Evolutionary conservation across 92 coral and sea anemone species (phyloP).

Genomic region (Palythoa caribaeorum): DNA sequence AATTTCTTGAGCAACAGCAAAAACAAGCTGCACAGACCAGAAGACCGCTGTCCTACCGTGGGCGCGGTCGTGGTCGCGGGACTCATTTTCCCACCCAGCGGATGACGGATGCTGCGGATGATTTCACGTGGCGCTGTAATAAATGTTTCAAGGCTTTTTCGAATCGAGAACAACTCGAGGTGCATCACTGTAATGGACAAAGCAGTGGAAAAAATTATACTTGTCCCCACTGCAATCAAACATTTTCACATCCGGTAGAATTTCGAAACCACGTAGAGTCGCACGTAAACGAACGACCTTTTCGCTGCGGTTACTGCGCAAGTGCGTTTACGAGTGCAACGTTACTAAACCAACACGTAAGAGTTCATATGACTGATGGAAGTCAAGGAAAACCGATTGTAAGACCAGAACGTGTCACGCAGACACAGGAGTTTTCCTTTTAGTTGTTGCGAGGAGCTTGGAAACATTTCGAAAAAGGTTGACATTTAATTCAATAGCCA

Average conservation of each 20-base stretch:
- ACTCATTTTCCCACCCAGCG: constrained; percentile 47
- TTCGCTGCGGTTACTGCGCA: constrained; percentile 95
- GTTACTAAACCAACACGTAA: constrained; percentile 91
- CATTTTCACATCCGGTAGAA: constrained; percentile 86
- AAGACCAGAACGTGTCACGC: constrained; percentile 73
- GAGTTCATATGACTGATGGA: constrained; percentile 91
- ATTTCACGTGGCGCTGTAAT: constrained; percentile 89
- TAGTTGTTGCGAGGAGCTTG: neutral
- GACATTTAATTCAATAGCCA: too few species aligned
- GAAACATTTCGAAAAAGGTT: too few species aligned
- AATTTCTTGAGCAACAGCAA: constrained; percentile 55
- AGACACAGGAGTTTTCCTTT: constrained; percentile 49
- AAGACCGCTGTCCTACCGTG: constrained; percentile 80
- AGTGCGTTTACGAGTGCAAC: constrained; percentile 91
- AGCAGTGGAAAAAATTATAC: constrained; percentile 75
- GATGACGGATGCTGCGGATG: constrained; percentile 78
- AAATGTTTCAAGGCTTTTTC: constrained; percentile 93
- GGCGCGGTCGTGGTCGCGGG: constrained; percentile 75
- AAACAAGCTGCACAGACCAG: constrained; percentile 59
- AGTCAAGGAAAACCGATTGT: constrained; percentile 59
- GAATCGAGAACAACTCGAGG: constrained; percentile 85
- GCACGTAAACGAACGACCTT: constrained; percentile 96
- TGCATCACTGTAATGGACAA: constrained; percentile 87
- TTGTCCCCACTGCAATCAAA: constrained; percentile 92
- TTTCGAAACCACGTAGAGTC: constrained; percentile 95